Percentiles rank a stretch among this genome's conserved stretches.
Evolutionary conservation across 2,113 vertebrate species (phyloP).

Genomic region (Pangasianodon gigas): DNA sequence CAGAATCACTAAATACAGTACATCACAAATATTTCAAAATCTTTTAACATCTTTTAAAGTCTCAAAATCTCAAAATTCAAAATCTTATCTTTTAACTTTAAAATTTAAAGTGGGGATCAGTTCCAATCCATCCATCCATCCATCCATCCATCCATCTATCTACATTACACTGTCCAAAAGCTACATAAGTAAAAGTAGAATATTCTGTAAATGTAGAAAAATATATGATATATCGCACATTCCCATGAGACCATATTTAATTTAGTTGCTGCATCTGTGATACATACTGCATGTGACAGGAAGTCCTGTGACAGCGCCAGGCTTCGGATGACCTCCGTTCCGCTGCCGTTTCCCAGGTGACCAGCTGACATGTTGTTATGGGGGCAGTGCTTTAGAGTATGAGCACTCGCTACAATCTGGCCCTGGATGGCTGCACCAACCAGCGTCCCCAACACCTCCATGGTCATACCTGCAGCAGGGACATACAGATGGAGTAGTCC

Average conservation of each 20-base stretch:
- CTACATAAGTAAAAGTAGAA: neutral
- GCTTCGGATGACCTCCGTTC: conserved; percentile 63
- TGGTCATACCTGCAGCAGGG: conserved; percentile 83
- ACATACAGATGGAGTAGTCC: neutral
- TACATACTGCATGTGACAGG: conserved; percentile 75
- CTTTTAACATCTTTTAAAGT: too few species aligned
- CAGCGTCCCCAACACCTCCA: conserved; percentile 91
- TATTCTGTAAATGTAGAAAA: neutral
- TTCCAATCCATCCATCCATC: neutral
- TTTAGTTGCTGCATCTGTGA: conserved; percentile 6
- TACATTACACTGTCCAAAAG: neutral
- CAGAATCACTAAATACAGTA: neutral
- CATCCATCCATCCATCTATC: neutral
- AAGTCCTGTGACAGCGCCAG: conserved; percentile 68
- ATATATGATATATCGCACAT: neutral
- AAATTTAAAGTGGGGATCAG: too few species aligned
- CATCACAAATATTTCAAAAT: neutral
- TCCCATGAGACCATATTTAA: neutral
- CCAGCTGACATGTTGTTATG: conserved; percentile 65
- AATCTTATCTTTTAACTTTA: neutral
- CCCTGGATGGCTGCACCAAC: conserved; percentile 90
- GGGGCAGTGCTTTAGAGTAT: conserved; percentile 77
- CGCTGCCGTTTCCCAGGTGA: conserved; percentile 69
- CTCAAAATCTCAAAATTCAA: too few species aligned
- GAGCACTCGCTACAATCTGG: conserved; percentile 89